These are phyloP conservation scores for Sinhomidia bicolor DNA, from an alignment of 2,888 invertebrate species.

Conservation along the genomic window DNA sequence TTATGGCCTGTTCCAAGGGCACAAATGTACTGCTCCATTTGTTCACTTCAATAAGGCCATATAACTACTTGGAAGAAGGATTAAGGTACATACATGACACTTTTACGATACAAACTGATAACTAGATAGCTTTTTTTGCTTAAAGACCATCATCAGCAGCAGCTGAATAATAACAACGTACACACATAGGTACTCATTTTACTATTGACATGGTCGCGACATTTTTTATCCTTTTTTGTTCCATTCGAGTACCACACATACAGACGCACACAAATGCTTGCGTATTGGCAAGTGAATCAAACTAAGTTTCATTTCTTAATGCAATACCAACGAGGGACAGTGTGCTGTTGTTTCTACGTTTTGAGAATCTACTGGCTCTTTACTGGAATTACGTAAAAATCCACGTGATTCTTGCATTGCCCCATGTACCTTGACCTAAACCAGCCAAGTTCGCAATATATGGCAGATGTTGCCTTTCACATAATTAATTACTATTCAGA, in stretches of 20 bases:
- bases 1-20: not conserved
- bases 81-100: not conserved
- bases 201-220: too few relatives aligned
- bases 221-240: too few relatives aligned
- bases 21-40: not conserved
- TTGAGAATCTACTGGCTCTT: too few relatives aligned
- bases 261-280: too few relatives aligned
- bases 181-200: too few relatives aligned
- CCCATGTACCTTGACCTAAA: constrained; percentile 17
- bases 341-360: too few relatives aligned
- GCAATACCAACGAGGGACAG: too few relatives aligned
- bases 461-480: constrained; percentile 13
- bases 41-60: not conserved
- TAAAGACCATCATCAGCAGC: not conserved
- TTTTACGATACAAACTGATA: not conserved
- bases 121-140: not conserved
- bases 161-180: too few relatives aligned
- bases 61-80: not conserved
- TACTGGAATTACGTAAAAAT: not conserved
- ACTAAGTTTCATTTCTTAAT: too few relatives aligned
- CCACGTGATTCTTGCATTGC: not conserved
- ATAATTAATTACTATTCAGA: not conserved
- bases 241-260: too few relatives aligned
- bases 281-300: too few relatives aligned
- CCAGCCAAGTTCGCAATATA: not conserved